Evolutionary conservation across 2,797 vertebrate species (phyloP), one percentile per base, ranked within the genome.

Genomic region (Chrosomus eos): DNA sequence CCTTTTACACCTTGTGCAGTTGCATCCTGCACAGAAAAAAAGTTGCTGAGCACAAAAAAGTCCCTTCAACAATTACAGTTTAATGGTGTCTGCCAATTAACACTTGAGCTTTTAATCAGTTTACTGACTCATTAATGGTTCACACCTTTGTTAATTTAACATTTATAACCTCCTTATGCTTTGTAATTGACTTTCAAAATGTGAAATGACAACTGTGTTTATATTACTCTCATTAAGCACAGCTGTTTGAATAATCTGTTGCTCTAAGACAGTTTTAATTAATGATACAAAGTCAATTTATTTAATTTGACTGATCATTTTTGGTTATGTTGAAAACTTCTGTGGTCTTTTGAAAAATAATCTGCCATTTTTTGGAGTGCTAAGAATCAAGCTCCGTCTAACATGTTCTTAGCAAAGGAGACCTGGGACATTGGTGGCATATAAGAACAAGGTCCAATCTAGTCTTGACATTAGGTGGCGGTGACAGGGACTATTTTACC

Each of bases 91-190:
- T 73, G 76, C 83, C 83, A 80, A 80, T 73, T 85, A 80, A 85
- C 76, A 85, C 68, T 85, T 85, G 83, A 66, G 55, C 76, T 80
- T 85, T 84, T 85, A 80, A 85, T 85, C 76, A 80, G 83, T 85
- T 85, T 80, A 80, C 83, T 40, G 76, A 72, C 76, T 72, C 76
- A 64, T 85, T 85, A 85, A 85, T 85, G 83, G 67, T 80, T 85
- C 83, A 62, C 76, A 80, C 83, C 67, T 79, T 85, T 85, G 55
- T 80, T 85, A 79, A 85, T 85, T 72, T 73, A 85, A 73, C 83
- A 85, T 85, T 79, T 77, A 85, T 85, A 85, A 85, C 83, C 70
- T 80, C 55, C 76, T 79, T 85, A 79, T 85, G 67, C 76, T 85
- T 72, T 80, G 75, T 80, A 85, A 85, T 80, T 80, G 76, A 80